Percentiles rank a stretch among this genome's conserved stretches.
Conservation (phyloP, 2,797 vertebrate genomes). For the Ispidina picta region DNA sequence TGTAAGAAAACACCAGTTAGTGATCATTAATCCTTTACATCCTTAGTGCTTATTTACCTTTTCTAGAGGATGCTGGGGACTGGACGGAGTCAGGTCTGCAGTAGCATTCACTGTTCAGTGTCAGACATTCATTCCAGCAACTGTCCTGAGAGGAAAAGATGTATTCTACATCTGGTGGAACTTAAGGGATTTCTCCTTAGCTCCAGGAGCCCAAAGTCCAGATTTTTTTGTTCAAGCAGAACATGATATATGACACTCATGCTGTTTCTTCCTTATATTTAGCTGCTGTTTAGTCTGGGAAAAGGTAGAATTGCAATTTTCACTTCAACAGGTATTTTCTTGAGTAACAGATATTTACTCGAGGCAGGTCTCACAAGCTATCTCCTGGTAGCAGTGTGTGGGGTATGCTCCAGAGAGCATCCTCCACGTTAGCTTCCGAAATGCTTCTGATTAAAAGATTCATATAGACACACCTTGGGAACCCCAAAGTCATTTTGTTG, state of each 20-base stretch:
- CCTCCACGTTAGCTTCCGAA: neutral
- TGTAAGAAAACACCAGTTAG: neutral
- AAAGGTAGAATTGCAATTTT: neutral
- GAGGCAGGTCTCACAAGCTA: neutral
- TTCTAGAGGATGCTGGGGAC: neutral
- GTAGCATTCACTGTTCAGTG: neutral
- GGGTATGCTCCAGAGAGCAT: neutral
- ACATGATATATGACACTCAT: neutral
- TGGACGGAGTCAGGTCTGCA: neutral
- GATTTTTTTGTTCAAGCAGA: neutral
- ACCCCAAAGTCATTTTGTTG: neutral
- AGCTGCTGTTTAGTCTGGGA: neutral
- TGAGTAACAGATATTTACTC: neutral
- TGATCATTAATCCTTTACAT: neutral
- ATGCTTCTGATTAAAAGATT: neutral
- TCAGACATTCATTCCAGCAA: neutral
- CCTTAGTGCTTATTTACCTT: neutral
- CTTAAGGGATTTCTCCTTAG: conserved; percentile 34
- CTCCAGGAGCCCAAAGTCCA: neutral
- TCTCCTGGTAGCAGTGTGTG: neutral
- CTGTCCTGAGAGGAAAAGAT: conserved; percentile 6
- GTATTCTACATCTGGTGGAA: conserved; percentile 34
- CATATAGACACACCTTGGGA: neutral
- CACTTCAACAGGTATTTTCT: neutral
- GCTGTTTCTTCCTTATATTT: neutral